Base-by-base conservation (phyloP, 2,797 vertebrate genomes). In the Cercopithecus neglectus region DNA sequence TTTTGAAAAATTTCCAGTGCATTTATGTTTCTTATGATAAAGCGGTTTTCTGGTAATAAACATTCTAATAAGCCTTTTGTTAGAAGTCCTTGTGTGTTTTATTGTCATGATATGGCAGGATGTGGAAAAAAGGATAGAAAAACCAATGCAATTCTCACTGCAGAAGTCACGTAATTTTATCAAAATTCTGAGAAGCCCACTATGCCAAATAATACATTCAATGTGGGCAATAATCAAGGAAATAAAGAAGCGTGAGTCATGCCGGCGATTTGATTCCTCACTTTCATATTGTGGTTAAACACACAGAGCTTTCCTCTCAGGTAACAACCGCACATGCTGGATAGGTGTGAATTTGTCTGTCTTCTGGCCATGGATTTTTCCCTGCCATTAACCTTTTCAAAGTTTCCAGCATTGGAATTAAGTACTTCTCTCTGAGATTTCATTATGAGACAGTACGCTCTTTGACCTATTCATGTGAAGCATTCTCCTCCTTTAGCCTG, bases 311-410 rank as follows among this genome's bases (percentile, higher is more conserved):
- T 72, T 74, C n/a, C 75, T 61, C 87, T 93, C 21, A 13, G 41
- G 28, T 82, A 44, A 76, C 30, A 83, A 61, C 41, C 6, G 8
- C 8, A 9, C 1, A 0, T 0, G 5, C 89, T 94, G 53, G 50
- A 26, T 87, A 80, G 87, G 85, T 46, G 24, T 48, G 78, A 78
- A 59, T 11, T n/a, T 75, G 72, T 53, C 64, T 88, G 74, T 87
- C 33, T 85, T 13, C 78, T 74, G 70, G 72, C 21, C 12, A 22
- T 84, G 72, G 87, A 39, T 64, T 82, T 76, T 33, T 33, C 30
- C 39, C 41, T 28, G 61, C 41, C 91, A 82, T 94, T 97, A 96
- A 97, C 85, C 95, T 97, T 97, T 97, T 72, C 79, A 85, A 64
- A 94, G 46, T 84, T 75, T 61, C 75, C 46, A 74, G 39, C 26